Evolutionary conservation across 2,888 invertebrate genomes (phyloP).

Genomic region (Smittia sp.): DNA sequence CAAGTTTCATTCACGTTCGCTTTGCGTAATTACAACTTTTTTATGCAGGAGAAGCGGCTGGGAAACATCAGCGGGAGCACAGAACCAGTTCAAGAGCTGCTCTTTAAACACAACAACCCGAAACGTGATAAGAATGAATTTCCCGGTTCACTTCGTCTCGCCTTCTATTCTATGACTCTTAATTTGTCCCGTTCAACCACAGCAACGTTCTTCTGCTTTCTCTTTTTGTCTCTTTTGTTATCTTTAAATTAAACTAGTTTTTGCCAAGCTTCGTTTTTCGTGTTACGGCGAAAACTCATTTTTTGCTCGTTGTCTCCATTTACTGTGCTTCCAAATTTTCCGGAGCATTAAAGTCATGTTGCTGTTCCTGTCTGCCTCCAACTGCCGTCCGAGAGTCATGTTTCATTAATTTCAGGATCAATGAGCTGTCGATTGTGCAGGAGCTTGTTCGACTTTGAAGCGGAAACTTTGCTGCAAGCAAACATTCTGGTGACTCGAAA

Average conservation of each 20-base stretch:
- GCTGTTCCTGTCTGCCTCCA: neutral
- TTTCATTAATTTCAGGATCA: constrained; percentile 36
- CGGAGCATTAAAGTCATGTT: constrained; percentile 37
- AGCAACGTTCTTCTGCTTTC: neutral
- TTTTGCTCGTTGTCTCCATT: constrained; percentile 18
- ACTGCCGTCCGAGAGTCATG: constrained; percentile 25
- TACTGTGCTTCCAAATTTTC: constrained; percentile 41
- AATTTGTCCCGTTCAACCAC: constrained; percentile 13
- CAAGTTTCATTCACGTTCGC: neutral
- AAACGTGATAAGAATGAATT: constrained; percentile 33
- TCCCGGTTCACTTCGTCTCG: neutral
- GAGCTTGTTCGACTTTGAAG: constrained; percentile 11
- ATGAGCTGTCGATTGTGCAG: constrained; percentile 32
- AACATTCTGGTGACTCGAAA: constrained; percentile 25
- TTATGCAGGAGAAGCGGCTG: neutral
- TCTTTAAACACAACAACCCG: constrained; percentile 13
- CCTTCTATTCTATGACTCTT: neutral
- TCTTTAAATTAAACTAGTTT: constrained; percentile 18
- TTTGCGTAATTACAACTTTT: neutral
- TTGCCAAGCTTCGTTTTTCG: neutral
- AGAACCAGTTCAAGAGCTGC: neutral
- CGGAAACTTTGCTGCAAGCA: constrained; percentile 38
- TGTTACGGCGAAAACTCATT: neutral
- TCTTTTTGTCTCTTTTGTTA: constrained; percentile 16
- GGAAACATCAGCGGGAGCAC: neutral